These are phyloP conservation scores for Bruchidius siliquastri DNA, from an alignment of 2,888 invertebrate species.

Conservation along the genomic window DNA sequence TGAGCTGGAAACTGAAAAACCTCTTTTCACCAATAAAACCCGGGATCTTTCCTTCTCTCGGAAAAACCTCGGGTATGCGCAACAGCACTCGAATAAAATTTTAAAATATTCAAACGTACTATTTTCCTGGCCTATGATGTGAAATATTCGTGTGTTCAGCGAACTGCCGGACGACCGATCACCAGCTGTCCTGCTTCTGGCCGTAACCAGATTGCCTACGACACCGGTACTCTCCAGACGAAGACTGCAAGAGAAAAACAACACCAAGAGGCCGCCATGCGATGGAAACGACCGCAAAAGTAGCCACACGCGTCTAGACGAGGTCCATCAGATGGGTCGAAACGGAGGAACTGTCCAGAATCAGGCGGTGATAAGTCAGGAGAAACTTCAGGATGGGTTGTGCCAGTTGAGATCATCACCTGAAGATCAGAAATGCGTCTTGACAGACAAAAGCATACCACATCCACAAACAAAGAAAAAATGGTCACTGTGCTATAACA, in stretches of 20 bases:
- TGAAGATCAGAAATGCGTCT: neutral
- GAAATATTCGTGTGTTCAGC: conserved; percentile 41
- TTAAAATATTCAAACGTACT: no score
- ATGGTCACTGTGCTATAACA: conserved; percentile 1
- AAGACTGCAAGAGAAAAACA: conserved; percentile 21
- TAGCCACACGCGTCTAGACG: neutral
- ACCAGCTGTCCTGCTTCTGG: conserved; percentile 58
- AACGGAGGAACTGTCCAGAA: neutral
- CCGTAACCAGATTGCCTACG: conserved; percentile 55
- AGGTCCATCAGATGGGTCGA: neutral
- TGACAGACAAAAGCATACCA: neutral
- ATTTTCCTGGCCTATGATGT: neutral
- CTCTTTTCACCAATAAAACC: no score
- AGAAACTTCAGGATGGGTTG: neutral
- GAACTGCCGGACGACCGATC: conserved; percentile 61
- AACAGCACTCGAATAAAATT: no score
- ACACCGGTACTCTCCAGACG: conserved; percentile 42
- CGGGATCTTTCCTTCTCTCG: no score
- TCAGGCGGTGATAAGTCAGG: neutral
- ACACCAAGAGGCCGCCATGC: conserved; percentile 19
- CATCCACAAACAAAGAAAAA: conserved; percentile 5
- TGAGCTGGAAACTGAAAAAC: no score
- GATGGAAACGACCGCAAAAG: neutral
- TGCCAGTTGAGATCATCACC: neutral
- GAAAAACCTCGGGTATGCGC: no score